Base-by-base conservation (phyloP, 1,140 invertebrate species). In the Heliconius himera region DNA sequence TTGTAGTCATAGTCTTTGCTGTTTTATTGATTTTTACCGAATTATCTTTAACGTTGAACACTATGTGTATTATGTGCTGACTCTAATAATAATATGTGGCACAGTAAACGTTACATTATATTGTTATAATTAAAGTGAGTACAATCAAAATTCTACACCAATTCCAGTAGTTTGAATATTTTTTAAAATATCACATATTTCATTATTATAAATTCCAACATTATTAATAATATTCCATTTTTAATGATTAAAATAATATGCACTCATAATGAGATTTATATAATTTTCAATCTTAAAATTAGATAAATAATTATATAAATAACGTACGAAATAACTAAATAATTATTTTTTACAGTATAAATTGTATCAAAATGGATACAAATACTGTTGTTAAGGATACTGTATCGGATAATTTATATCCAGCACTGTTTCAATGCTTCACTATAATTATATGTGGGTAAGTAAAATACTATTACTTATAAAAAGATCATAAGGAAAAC, bases 381-480 rank as follows among this genome's bases (percentile, higher is more conserved):
- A 20, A 29, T 46, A 29, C 18, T 36, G 33, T 74, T 60, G 22
- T 84, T n/a, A 81, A 75, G 38, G 87, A 86, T 84, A 77, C 89
- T 72, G 94, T 96, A 29, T 96, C 97, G 84, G 97, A 98, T 83
- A 97, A 98, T 91, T 95, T 99, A 8, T 98, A 98, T 93, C 97
- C 98, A 81, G 98, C 98, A 18, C 93, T 99, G 51, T 95, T 98
- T 76, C 97, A 99, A 95, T 99, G 98, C 92, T 99, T 99, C 95
- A 97, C 96, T 66, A 97, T 99, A 74, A 99, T 99, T 84, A 93
- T 99, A 79, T 97, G 97, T 88, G 98, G 98, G 97, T 98, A 95
- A 96, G 95, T 78, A 73, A 36, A 66, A 22, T 16, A 66, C 60
- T 22, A 22, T 26, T 22, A 36, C 5, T 22, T 9, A n/a, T 56